A percentile compares a stretch with the other conserved stretches of the same genome.
Evolutionary conservation across 2,113 vertebrate species (phyloP).

Genomic region (Tauraco erythrolophus): DNA sequence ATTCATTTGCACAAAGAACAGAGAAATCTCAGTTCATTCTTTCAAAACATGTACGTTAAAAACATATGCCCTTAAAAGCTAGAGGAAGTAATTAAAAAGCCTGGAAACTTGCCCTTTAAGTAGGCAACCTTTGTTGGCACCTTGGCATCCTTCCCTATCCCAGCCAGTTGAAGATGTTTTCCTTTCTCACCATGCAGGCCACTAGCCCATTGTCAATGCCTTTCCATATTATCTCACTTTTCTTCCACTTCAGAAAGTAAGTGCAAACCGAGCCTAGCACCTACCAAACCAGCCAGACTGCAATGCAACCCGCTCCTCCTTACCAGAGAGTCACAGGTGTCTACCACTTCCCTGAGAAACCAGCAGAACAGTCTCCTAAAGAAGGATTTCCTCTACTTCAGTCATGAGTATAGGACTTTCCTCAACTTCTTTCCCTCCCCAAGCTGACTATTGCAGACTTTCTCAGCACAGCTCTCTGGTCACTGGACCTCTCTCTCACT

Average conservation of each 20-base stretch:
- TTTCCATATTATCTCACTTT: not conserved
- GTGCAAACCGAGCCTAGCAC: not conserved
- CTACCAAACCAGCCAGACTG: not conserved
- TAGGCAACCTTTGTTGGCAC: not conserved
- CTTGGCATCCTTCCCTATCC: not conserved
- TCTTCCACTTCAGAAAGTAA: not conserved
- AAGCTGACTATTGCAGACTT: not conserved
- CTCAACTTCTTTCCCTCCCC: not conserved
- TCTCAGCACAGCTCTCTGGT: not conserved
- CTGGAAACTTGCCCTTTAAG: not conserved
- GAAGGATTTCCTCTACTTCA: not conserved
- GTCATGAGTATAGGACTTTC: not conserved
- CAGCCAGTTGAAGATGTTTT: not conserved
- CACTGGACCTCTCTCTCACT: not conserved
- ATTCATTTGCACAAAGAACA: not conserved
- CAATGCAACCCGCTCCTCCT: not conserved
- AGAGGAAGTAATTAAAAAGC: not conserved
- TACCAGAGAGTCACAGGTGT: not conserved
- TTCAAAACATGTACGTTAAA: not conserved
- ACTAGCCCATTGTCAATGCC: not conserved
- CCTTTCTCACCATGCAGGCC: not conserved
- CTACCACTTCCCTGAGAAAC: not conserved
- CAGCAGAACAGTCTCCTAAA: not conserved
- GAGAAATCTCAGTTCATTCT: not conserved
- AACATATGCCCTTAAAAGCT: not conserved